Base-by-base conservation (phyloP, 2,888 invertebrate species). In the Meiosimyza decipiens region DNA sequence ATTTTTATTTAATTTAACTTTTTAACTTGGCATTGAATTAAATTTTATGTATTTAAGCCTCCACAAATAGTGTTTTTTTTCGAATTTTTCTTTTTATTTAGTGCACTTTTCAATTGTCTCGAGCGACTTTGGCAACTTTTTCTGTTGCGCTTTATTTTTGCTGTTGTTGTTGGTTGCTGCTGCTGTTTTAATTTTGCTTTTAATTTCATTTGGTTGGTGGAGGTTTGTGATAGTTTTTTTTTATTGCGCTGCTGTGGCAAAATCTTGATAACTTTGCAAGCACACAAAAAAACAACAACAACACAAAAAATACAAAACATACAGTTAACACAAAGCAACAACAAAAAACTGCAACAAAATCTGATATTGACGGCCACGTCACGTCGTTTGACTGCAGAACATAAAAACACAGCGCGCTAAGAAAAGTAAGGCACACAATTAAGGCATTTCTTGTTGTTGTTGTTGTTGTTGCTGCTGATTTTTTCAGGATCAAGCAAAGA, bases 241-340 rank as follows among this genome's bases (percentile, higher is more conserved):
- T 54, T 63, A 69, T 60, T 63, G 66, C 54, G 50, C 64, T 52
- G 59, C 50, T 59, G 55, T 49, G 62, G 54, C 18, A 59, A 54
- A 67, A 73, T 71, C 73, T 71, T 77, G 75, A 73, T 75, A 75
- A 75, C 72, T 73, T 75, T 76, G 74, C 69, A 51, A 50, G 22
- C 54, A 55, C 28, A 54, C 11, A 15, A 66, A 47, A n/a, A 11
- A 57, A 22, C 18, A 15, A 51, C 28, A n/a, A 47, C 57, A 63
- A 49, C 13, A 57, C 57, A 63, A 49, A 6, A 57, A 57, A 16
- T 15, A 16, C 16, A 33, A 62, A 16, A 49, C n/a, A 7, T 63
- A 40, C 40, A 40, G 65, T 66, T 60, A 60, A 73, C 70, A 73
- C 73, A 77, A 75, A 74, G 28, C 28, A 75, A 73, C 74, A 74